phyloP scores from a whole-genome alignment of 2,888 invertebrate species.

The Schizotus pectinicornis region DNA sequence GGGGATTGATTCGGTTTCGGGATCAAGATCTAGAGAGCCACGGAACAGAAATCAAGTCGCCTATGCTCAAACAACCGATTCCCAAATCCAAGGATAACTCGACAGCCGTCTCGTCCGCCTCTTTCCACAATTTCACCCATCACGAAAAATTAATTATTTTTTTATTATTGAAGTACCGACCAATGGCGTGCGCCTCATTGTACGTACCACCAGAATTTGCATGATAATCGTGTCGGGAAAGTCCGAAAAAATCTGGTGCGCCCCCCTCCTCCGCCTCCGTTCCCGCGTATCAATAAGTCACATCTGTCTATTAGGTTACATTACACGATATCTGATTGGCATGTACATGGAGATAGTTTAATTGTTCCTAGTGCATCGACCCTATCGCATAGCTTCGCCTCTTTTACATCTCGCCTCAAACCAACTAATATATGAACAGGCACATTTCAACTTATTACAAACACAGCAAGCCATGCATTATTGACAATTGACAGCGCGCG shows the following conservation, averaged over 20 bases:
- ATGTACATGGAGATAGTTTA: slow-evolving; percentile 27
- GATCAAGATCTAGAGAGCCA: neutral
- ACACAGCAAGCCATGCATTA: slow-evolving; percentile 26
- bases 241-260: neutral
- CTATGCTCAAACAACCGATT: too few species aligned
- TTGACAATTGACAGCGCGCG: slow-evolving; percentile 26
- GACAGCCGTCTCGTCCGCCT: too few species aligned
- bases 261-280: neutral
- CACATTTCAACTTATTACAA: slow-evolving; percentile 29
- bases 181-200: too few species aligned
- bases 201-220: too few species aligned
- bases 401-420: slow-evolving; percentile 13
- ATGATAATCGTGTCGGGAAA: neutral
- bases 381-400: slow-evolving; percentile 7
- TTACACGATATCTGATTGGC: slow-evolving; percentile 29
- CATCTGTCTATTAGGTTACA: slow-evolving; percentile 24
- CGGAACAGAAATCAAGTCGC: neutral
- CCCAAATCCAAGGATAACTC: too few species aligned
- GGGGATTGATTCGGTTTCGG: neutral
- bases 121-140: too few species aligned
- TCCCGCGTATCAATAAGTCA: neutral
- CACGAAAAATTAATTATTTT: too few species aligned
- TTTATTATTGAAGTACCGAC: too few species aligned
- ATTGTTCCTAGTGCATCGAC: slow-evolving; percentile 25
- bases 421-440: slow-evolving; percentile 27